phyloP scores from a whole-genome alignment of 2,888 invertebrate genomes.

The Odontothrips loti region DNA sequence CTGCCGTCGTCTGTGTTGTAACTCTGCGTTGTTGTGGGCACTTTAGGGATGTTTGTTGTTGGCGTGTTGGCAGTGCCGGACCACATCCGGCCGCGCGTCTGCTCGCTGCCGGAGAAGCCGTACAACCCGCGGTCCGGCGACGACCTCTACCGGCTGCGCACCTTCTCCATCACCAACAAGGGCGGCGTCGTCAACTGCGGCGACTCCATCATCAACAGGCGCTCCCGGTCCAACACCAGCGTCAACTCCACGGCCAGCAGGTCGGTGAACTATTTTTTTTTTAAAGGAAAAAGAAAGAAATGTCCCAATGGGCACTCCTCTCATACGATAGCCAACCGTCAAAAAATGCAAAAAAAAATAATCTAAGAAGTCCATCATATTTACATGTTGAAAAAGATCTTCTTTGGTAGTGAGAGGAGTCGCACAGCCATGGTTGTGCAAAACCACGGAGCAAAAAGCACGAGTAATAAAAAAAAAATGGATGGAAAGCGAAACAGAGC shows the following conservation, averaged over 20 bases:
- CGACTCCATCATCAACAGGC: constrained; percentile 78
- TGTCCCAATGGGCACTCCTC: not conserved
- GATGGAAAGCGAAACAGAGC: too few species aligned
- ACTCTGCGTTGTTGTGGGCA: too few species aligned
- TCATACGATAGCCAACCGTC: too few species aligned
- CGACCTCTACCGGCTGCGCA: constrained; percentile 76
- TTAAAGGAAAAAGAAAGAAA: not conserved
- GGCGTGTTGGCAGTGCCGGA: constrained; percentile 67
- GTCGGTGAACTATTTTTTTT: constrained; percentile 48
- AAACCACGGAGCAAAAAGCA: not conserved
- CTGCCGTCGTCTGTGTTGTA: too few species aligned
- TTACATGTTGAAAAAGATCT: too few species aligned
- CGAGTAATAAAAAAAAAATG: not conserved
- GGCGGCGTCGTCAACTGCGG: constrained; percentile 86
- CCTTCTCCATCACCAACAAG: constrained; percentile 82
- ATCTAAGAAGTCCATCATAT: too few species aligned
- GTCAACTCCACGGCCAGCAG: constrained; percentile 80
- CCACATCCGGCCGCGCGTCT: constrained; percentile 75
- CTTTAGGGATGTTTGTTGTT: too few species aligned
- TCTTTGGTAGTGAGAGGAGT: too few species aligned
- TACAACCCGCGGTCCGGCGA: constrained; percentile 77
- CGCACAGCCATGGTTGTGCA: too few species aligned
- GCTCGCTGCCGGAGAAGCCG: constrained; percentile 79
- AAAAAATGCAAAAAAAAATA: too few species aligned
- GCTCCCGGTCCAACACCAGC: constrained; percentile 82